Percentiles rank a stretch among this genome's conserved stretches.
phyloP scores from a whole-genome alignment of 2,113 vertebrate genomes.

The Oplegnathus fasciatus region DNA sequence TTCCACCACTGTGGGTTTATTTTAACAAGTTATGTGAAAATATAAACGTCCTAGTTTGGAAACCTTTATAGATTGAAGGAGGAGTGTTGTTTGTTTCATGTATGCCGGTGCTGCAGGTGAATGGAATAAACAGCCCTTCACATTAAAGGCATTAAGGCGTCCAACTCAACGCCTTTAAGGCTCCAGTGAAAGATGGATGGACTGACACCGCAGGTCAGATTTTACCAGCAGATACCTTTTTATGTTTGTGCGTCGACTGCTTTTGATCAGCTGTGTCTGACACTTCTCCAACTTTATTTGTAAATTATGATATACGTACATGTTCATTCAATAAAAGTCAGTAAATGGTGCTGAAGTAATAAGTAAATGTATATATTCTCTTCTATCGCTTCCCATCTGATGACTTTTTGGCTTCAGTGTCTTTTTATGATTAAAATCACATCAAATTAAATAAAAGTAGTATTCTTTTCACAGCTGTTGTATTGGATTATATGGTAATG shows the following conservation, averaged over 20 bases:
- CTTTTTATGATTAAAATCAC: too few relatives aligned
- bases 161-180: neutral
- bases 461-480: too few relatives aligned
- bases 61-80: neutral
- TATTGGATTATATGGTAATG: too few relatives aligned
- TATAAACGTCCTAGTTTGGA: neutral
- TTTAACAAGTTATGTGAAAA: neutral
- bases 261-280: neutral
- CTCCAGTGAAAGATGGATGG: neutral
- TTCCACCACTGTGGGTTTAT: neutral
- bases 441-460: too few relatives aligned
- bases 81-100: neutral
- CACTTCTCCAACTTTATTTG: too few relatives aligned
- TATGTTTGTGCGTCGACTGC: neutral
- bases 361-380: neutral
- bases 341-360: neutral
- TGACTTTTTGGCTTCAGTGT: too few relatives aligned
- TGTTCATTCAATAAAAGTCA: neutral
- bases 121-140: neutral
- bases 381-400: neutral
- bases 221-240: too few relatives aligned
- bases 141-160: neutral
- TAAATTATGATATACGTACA: neutral
- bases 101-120: neutral
- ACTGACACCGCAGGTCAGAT: neutral